Base-by-base conservation (phyloP, 2,888 invertebrate species). In the Eustalomyia histrio region DNA sequence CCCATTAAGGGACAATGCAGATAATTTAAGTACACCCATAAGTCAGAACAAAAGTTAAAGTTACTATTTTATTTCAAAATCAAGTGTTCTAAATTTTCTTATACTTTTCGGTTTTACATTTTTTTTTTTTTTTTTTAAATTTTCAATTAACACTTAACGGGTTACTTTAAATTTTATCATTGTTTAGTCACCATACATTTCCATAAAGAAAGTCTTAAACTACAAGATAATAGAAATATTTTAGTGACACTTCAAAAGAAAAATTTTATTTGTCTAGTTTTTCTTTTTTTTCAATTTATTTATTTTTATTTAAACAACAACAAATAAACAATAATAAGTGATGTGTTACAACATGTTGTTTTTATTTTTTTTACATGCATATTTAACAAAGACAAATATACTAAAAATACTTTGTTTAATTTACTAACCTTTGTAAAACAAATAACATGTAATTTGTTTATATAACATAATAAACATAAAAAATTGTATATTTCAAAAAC, bases 171-270 rank as follows among this genome's bases (percentile, higher is more conserved):
- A 29, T 7, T 39, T 39, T 39, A 39, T 39, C 39, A 39, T 39
- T 39, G 39, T 39, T 12, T 39, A 39, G 39, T 10, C 14, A 39
- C 39, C 9, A 12, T 39, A 12, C 39, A 39, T 10, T 39, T 55
- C 12, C 17, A 55, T 10, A 55, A 55, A 24, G 9, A 47, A 29
- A 63, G 43, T 63, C 10, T 47, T 50, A n/a, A 50, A 50, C 50
- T 16, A 5, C 21, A 14, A 17, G 12, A 64, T 64, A 50, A 61
- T 61, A 10, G 21, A 43, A 61, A 61, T 61, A 61, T 61, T 61
- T 39, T 21, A 39, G 39, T 61, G 60, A 61, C 60, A 61, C 60
- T 61, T 61, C 39, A 61, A 61, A 61, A 43, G 39, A 43, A 35
- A 39, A 3, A 39, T 39, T 39, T 39, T 39, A 12, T 39, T 39